These are phyloP conservation scores for Procavia capensis DNA, from an alignment of 2,113 vertebrate species.

Conservation along the genomic window DNA sequence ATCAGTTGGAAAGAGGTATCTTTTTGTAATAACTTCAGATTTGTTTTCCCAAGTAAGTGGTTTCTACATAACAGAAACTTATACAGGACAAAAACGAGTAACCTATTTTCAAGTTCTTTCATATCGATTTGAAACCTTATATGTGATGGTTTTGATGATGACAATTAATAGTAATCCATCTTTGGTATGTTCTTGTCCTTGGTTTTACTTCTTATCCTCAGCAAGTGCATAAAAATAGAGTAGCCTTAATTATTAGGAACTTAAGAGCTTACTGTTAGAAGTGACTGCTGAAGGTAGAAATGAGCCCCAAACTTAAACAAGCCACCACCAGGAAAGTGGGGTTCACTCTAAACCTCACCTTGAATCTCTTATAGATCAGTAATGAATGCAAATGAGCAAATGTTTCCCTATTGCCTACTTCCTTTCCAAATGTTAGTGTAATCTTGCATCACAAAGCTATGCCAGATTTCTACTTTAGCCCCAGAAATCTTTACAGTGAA, in stretches of 20 bases:
- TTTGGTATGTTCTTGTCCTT: neutral
- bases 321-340: neutral
- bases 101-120: neutral
- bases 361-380: neutral
- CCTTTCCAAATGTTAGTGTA: neutral
- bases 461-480: neutral
- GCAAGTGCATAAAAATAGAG: neutral
- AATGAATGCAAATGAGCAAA: neutral
- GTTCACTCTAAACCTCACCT: neutral
- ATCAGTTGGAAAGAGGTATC: neutral
- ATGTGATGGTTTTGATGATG: neutral
- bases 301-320: neutral
- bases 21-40: neutral
- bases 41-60: neutral
- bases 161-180: neutral
- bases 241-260: neutral
- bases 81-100: neutral
- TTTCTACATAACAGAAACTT: neutral
- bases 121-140: neutral
- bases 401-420: neutral
- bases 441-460: neutral
- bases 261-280: neutral
- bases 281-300: neutral
- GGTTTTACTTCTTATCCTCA: constrained; percentile 18
- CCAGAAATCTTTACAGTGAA: neutral